Conservation (phyloP, 2,888 invertebrate species). For the Tridacna crocea region DNA sequence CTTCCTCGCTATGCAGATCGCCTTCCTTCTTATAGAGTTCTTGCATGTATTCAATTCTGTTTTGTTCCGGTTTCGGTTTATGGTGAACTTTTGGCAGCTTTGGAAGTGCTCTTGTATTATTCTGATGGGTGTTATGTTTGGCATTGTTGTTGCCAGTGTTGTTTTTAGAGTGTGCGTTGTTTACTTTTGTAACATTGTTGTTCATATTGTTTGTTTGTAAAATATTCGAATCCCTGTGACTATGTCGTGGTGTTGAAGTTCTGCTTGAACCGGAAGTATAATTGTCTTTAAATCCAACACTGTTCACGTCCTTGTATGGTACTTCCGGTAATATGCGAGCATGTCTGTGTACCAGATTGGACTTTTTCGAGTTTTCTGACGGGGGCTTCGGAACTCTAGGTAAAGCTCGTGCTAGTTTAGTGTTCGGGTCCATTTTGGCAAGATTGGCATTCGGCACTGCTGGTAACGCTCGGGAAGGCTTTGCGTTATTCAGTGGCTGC, state of each 20-base stretch:
- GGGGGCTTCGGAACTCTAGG: conserved; percentile 62
- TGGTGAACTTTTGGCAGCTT: conserved; percentile 55
- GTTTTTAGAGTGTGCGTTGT: conserved; percentile 1
- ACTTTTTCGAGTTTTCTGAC: conserved; percentile 45
- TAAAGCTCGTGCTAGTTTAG: conserved; percentile 55
- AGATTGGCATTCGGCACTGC: conserved; percentile 55
- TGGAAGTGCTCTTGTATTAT: conserved; percentile 39
- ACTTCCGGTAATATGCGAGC: conserved; percentile 52
- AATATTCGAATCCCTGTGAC: conserved; percentile 20
- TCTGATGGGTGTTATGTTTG: conserved; percentile 7
- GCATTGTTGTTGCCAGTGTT: conserved; percentile 3
- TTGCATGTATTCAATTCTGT: conserved; percentile 62
- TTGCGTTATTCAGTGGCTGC: conserved; percentile 57
- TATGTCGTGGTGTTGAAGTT: conserved; percentile 46
- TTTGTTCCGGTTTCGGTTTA: conserved; percentile 60
- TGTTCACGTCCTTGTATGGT: conserved; percentile 47
- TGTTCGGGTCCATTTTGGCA: conserved; percentile 51
- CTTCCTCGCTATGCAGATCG: conserved; percentile 56
- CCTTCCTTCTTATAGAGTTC: conserved; percentile 62
- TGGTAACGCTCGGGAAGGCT: conserved; percentile 56
- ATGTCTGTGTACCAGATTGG: conserved; percentile 27
- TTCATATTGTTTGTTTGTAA: conserved; percentile 17
- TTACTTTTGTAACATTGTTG: background rate
- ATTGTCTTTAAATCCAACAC: conserved; percentile 36
- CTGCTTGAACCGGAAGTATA: conserved; percentile 55